A percentile compares a stretch with the other conserved stretches of the same genome.
These are phyloP conservation scores for Chrysogorgia sp. DNA, from an alignment of 92 coral and sea anemone genomes.

Conservation along the genomic window DNA sequence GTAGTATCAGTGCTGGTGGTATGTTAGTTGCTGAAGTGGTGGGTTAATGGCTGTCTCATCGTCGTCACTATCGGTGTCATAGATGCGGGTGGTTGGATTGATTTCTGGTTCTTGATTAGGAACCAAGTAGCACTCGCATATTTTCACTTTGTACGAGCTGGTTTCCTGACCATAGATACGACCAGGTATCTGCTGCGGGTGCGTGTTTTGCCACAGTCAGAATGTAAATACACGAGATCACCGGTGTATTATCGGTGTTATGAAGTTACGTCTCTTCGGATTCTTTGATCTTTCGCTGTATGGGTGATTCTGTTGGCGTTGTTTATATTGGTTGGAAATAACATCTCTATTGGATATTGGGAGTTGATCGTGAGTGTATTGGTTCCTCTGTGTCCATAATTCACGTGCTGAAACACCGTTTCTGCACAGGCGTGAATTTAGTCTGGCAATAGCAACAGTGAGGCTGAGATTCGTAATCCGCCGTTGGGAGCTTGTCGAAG, in stretches of 20 bases:
- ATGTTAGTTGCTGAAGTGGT: too few relatives aligned
- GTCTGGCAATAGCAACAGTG: slow-evolving; percentile 39
- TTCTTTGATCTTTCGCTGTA: slow-evolving; percentile 37
- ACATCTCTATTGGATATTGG: slow-evolving; percentile 24
- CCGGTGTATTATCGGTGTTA: neutral
- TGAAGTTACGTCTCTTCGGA: too few relatives aligned
- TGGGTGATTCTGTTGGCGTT: slow-evolving; percentile 42
- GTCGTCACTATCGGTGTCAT: too few relatives aligned
- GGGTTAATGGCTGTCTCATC: too few relatives aligned
- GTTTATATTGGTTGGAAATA: slow-evolving; percentile 32
- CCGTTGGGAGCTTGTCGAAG: slow-evolving; percentile 58
- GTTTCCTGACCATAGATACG: slow-evolving; percentile 9
- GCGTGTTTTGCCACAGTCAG: neutral
- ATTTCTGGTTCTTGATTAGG: too few relatives aligned
- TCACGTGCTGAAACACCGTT: slow-evolving; percentile 34
- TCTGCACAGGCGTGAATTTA: slow-evolving; percentile 45
- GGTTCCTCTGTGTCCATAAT: slow-evolving; percentile 39
- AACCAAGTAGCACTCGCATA: too few relatives aligned
- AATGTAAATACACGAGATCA: neutral
- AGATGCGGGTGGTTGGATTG: too few relatives aligned
- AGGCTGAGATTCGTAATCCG: slow-evolving; percentile 32
- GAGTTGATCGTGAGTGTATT: slow-evolving; percentile 21
- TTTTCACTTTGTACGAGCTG: too few relatives aligned
- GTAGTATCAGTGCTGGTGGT: too few relatives aligned
- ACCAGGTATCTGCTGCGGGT: slow-evolving; percentile 25